These are phyloP conservation scores for Drymonia ruficornis DNA, from an alignment of 2,888 invertebrate genomes.

Conservation along the genomic window DNA sequence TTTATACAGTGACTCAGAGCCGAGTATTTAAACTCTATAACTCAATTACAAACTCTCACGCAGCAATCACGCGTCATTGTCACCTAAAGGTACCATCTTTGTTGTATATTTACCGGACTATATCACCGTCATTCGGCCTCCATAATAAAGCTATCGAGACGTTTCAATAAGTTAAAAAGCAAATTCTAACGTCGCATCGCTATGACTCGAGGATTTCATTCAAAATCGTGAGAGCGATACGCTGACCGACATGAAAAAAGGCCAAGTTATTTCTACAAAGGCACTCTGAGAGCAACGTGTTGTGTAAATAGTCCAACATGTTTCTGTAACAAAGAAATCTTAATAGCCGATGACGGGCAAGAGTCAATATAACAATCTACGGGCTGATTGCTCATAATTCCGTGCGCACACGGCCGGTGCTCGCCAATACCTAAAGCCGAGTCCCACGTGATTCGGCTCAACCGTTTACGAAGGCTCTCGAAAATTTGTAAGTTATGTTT, in stretches of 20 bases:
- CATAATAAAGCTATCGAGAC: constrained; percentile 79
- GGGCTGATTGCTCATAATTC: constrained; percentile 80
- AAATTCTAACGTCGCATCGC: constrained; percentile 77
- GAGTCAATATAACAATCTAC: constrained; percentile 81
- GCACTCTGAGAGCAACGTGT: constrained; percentile 74
- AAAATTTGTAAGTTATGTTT: constrained; percentile 79
- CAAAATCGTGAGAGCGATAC: constrained; percentile 77
- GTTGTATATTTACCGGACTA: constrained; percentile 65
- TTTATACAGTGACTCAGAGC: constrained; percentile 67
- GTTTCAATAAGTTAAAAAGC: constrained; percentile 74
- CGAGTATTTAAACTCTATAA: constrained; percentile 63
- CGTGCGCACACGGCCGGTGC: constrained; percentile 54
- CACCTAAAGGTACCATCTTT: constrained; percentile 68
- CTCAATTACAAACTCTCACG: constrained; percentile 77
- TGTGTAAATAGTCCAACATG: constrained; percentile 84
- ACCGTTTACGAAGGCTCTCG: constrained; percentile 59
- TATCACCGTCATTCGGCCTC: constrained; percentile 68
- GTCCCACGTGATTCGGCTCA: constrained; percentile 54
- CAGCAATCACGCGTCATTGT: constrained; percentile 81
- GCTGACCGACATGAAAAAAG: constrained; percentile 73
- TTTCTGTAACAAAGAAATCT: constrained; percentile 84
- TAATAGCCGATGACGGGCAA: constrained; percentile 83
- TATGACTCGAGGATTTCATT: constrained; percentile 81
- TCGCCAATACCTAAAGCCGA: constrained; percentile 57
- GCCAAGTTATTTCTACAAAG: constrained; percentile 75